Evolutionary conservation across 53 echinoderm and acorn worm genomes (phyloP), one percentile per base, ranked within the genome.

Genomic region (Echinometra lucunter): DNA sequence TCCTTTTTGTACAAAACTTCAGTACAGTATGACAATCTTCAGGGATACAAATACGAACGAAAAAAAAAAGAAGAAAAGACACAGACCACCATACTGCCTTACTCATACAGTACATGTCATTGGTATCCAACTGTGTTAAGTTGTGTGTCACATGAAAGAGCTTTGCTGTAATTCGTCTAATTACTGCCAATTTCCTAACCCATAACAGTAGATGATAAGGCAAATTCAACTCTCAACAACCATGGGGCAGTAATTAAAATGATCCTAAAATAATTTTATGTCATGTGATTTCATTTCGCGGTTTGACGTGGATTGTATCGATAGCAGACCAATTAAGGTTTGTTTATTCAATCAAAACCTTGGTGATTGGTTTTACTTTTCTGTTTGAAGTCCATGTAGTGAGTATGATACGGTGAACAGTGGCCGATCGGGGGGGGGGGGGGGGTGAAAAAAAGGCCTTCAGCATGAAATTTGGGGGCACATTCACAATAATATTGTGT

Each of bases 111-210:
- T 63, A 25, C n/a, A n/a, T n/a, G n/a, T 25, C 63, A 23, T 63
- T 63, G 63, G n/a, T n/a, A n/a, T n/a, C n/a, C n/a, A n/a, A n/a
- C n/a, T n/a, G n/a, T n/a, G n/a, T n/a, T n/a, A n/a, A n/a, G n/a
- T n/a, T 63, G 15, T 78, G 21, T 78, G 13, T 78, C 78, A 78
- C 35, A 72, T 72, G 72, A 35, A 42, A 40, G 21, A 40, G 78
- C 78, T 78, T 78, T 78, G 38, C 78, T 78, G 17, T 78, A 78
- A 78, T 78, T 78, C 78, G 15, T 38, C 42, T 78, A 78, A 78
- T 78, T 21, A 78, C 78, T 21, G 21, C 23, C 23, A 78, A 78
- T 78, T 78, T 78, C 78, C 78, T 42, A 40, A 78, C 42, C 6
- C 19, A 18, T 15, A 5, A 78, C 1, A 40, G 38, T 2, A 18